These are phyloP conservation scores for Nothobranchius kuhntae DNA, from an alignment of 2,113 vertebrate genomes.

Conservation along the genomic window DNA sequence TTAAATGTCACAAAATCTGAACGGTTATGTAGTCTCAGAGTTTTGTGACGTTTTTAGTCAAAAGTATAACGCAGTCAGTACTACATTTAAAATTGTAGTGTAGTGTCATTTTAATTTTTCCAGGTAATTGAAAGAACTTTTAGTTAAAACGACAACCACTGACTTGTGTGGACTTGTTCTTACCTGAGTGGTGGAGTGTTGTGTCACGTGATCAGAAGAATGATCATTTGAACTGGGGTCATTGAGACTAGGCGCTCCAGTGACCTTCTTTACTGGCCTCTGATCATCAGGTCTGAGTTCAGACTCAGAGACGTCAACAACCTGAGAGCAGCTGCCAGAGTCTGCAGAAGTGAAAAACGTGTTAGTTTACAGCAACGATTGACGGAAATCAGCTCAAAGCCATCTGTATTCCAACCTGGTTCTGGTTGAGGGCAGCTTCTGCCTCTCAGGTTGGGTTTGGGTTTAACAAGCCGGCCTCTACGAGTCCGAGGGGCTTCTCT, in stretches of 20 bases:
- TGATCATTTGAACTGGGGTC: not conserved
- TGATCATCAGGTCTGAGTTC: not conserved
- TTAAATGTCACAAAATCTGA: no score
- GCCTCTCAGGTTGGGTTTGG: constrained; percentile 61
- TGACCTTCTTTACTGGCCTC: constrained; percentile 24
- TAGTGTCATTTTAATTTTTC: no score
- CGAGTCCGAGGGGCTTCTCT: constrained; percentile 26
- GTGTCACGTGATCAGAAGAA: not conserved
- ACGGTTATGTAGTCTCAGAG: no score
- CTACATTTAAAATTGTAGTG: no score
- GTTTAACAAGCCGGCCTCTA: constrained; percentile 59
- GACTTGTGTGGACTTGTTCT: not conserved
- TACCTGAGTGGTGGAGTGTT: constrained; percentile 29
- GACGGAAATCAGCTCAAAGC: not conserved
- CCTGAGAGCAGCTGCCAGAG: not conserved
- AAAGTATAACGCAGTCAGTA: no score
- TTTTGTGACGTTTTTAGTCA: no score
- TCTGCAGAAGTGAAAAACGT: constrained; percentile 3
- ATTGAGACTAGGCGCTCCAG: not conserved
- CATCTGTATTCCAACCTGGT: constrained; percentile 29
- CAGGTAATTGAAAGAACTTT: not conserved
- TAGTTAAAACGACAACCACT: not conserved
- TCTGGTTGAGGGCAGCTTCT: constrained; percentile 6
- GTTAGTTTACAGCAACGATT: not conserved
- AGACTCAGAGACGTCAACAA: not conserved